Base-by-base conservation (phyloP, 2,797 vertebrate species). In the Rhadinocentrus ornatus region DNA sequence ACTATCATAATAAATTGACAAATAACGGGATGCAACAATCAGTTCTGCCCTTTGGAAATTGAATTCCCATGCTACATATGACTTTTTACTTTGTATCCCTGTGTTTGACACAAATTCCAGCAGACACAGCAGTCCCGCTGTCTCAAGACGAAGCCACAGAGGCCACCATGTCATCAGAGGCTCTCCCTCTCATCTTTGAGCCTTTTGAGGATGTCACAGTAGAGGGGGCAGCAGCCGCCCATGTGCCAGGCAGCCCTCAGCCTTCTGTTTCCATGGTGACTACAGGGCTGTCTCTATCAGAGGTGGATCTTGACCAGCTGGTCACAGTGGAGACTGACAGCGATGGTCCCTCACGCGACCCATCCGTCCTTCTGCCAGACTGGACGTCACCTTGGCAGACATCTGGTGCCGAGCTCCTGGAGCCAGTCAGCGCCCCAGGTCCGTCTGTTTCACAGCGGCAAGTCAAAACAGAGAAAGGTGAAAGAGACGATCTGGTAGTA, bases 101-200 rank as follows among this genome's bases (percentile, higher is more conserved):
- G 62, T 78, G 50, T 24, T 69, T 68, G 41, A 67, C 56, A 26
- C 26, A n/a, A 71, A 58, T 54, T 52, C 46, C 83, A 91, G 93
- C 58, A 54, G 87, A 91, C 71, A 88, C 85, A 0, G 70, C 61
- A 9, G 82, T 67, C 63, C 86, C 89, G 22, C 87, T 87, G 53
- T 86, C 90, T 66, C 90, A 90, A 78, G 92, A 93, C 35, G 85
- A 91, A 37, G 70, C 90, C 82, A 93, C 87, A 3, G 93, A 95
- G 75, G 88, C 88, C 35, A 93, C 92, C 52, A 93, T 94, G 93
- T 94, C 93, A 0, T 93, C 93, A 0, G 90, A 93, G 78, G 88
- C 91, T 9, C 90, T 94, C 18, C 94, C 93, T 60, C 90, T 95
- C 77, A 95, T 95, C 81, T 95, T 95, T 44, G 93, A 94, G 73